These are phyloP conservation scores for Enteromius mattozi DNA, from an alignment of 2,797 vertebrate genomes.

Conservation along the genomic window DNA sequence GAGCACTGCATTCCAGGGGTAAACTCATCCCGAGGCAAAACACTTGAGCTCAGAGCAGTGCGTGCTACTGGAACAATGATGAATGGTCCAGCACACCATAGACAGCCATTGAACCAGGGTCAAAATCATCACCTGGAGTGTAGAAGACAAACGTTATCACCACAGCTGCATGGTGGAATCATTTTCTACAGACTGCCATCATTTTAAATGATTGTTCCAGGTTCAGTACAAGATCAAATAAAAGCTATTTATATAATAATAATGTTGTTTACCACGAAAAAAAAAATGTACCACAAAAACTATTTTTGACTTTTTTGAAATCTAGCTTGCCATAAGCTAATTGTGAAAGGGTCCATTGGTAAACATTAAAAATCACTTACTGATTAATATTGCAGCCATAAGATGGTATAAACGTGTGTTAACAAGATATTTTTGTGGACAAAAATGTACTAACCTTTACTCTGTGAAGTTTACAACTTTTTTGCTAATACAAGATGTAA, in stretches of 20 bases:
- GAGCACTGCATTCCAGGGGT: constrained; percentile 18
- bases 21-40: constrained; percentile 19
- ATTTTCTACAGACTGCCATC: neutral
- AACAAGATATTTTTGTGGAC: neutral
- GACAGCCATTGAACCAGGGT: constrained; percentile 11
- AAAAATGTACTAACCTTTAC: neutral
- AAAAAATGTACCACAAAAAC: too few species aligned
- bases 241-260: neutral
- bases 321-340: neutral
- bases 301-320: neutral
- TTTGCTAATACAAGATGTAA: neutral
- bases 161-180: neutral
- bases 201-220: neutral
- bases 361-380: neutral
- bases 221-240: neutral
- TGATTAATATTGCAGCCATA: neutral
- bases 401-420: neutral
- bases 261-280: neutral
- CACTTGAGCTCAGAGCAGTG: constrained; percentile 28
- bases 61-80: constrained; percentile 18
- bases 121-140: constrained; percentile 18
- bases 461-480: neutral
- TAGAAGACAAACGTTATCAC: neutral
- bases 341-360: neutral
- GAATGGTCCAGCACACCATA: constrained; percentile 9